Evolutionary conservation across 2,113 vertebrate species (phyloP).

Genomic region (Synodontis membranacea): DNA sequence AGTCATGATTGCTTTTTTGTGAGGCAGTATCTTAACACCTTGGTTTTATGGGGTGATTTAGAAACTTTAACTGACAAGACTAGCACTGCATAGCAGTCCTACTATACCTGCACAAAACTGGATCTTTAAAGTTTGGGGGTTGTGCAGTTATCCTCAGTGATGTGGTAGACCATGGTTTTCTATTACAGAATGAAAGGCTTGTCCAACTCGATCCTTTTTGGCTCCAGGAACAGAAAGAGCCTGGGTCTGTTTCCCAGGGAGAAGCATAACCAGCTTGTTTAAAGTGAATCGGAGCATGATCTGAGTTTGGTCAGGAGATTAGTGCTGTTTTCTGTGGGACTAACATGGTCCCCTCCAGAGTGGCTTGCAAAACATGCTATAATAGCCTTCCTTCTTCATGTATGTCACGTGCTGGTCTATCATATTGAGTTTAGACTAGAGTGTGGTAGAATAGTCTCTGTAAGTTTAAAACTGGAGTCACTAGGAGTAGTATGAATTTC

Average conservation of each 20-base stretch:
- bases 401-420: conserved; percentile 26
- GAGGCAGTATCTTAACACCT: background rate
- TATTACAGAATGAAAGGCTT: conserved; percentile 41
- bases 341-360: conserved; percentile 26
- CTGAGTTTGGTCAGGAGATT: conserved; percentile 69
- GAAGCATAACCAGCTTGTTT: conserved; percentile 56
- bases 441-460: background rate
- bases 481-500: background rate
- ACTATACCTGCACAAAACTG: background rate
- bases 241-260: conserved; percentile 54
- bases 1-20: background rate
- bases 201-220: conserved; percentile 47
- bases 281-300: conserved; percentile 64
- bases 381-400: conserved; percentile 16
- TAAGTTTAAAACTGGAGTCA: background rate
- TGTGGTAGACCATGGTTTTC: conserved; percentile 48
- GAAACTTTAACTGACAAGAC: background rate
- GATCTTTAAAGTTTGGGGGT: conserved; percentile 5
- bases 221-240: conserved; percentile 35
- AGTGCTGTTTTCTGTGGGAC: conserved; percentile 59
- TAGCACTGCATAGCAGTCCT: background rate
- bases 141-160: conserved; percentile 5
- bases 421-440: conserved; percentile 19
- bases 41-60: background rate
- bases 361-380: conserved; percentile 28